Evolutionary conservation across 2,888 invertebrate species (phyloP).

Genomic region (Tuta absoluta): DNA sequence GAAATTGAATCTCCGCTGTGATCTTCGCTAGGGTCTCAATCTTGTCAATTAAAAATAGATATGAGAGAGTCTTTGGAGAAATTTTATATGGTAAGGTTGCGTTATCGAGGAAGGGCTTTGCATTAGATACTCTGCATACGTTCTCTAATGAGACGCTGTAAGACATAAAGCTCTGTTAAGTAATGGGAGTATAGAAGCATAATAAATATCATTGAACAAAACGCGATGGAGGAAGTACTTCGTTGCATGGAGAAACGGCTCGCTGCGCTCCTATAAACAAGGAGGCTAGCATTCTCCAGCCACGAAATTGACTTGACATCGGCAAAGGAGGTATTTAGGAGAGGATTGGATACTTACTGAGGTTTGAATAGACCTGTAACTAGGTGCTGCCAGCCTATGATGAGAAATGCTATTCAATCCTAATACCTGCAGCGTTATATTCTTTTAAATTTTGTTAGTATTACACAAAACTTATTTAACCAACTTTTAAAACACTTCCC

Average conservation of each 20-base stretch:
- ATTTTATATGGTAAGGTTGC: conserved; percentile 19
- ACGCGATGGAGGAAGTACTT: conserved; percentile 70
- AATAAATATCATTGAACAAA: conserved; percentile 76
- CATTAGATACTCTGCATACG: conserved; percentile 56
- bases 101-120: conserved; percentile 17
- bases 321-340: not conserved
- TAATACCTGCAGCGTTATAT: no score
- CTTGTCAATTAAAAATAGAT: conserved; percentile 21
- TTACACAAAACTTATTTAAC: no score
- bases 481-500: no score
- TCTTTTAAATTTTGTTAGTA: no score
- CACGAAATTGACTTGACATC: conserved; percentile 60
- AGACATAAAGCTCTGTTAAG: conserved; percentile 58
- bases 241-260: conserved; percentile 70
- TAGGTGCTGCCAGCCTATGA: no score
- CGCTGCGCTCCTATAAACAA: conserved; percentile 61
- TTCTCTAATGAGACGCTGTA: conserved; percentile 67
- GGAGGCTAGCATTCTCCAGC: conserved; percentile 56
- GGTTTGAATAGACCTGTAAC: no score
- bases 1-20: conserved; percentile 18
- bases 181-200: conserved; percentile 59
- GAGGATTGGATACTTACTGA: no score
- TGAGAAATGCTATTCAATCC: no score
- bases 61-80: conserved; percentile 8
- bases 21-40: conserved; percentile 22